phyloP scores from a whole-genome alignment of 2,888 invertebrate genomes.

The Drosophila atroscutellata region DNA sequence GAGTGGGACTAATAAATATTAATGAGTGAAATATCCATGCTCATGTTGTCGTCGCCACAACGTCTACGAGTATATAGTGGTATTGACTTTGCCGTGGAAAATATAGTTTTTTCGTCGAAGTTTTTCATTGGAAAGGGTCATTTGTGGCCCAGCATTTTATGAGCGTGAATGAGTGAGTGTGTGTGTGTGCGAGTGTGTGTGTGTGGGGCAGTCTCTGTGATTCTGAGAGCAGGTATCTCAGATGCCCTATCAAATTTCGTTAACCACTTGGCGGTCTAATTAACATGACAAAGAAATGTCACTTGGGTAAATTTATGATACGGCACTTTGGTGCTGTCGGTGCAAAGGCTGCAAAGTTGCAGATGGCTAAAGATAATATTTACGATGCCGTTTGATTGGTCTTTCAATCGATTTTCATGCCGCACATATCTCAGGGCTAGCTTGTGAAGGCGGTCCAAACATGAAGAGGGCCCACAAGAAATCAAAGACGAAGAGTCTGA shows the following conservation, averaged over 20 bases:
- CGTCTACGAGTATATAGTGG: constrained; percentile 49
- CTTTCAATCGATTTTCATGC: constrained; percentile 68
- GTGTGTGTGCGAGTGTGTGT: not conserved
- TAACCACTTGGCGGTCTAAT: constrained; percentile 78
- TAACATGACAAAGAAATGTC: constrained; percentile 82
- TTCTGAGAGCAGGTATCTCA: constrained; percentile 67
- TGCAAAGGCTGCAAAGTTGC: constrained; percentile 56
- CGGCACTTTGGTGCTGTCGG: constrained; percentile 56
- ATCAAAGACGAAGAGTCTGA: constrained; percentile 1
- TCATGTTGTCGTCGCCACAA: constrained; percentile 66
- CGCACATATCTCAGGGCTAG: constrained; percentile 49
- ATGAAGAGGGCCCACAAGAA: constrained; percentile 4
- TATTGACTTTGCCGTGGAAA: constrained; percentile 22
- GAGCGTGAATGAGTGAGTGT: constrained; percentile 30
- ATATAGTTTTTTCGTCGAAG: constrained; percentile 32
- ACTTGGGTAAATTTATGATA: constrained; percentile 71
- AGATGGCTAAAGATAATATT: constrained; percentile 75
- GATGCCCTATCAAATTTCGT: constrained; percentile 81
- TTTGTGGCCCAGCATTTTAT: constrained; percentile 42
- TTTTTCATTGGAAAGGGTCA: constrained; percentile 51
- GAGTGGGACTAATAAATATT: constrained; percentile 51
- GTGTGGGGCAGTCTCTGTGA: constrained; percentile 10
- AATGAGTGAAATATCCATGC: constrained; percentile 52
- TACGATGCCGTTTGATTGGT: constrained; percentile 78
- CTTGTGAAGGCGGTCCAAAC: constrained; percentile 28